Evolutionary conservation across 1,140 invertebrate genomes (phyloP).

Genomic region (Venustaconcha ellipsiformis): DNA sequence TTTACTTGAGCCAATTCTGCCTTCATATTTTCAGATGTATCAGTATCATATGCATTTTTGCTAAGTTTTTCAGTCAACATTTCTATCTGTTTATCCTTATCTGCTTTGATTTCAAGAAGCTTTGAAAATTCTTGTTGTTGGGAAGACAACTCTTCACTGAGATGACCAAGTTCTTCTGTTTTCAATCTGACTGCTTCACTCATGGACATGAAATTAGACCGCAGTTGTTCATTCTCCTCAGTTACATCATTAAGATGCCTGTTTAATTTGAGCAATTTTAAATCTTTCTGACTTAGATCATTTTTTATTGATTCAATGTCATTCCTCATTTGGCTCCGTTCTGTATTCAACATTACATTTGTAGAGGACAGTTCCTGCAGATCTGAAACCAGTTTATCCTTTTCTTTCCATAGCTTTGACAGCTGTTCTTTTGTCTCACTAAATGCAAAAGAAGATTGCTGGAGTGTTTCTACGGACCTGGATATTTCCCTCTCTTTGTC

Average conservation of each 20-base stretch:
- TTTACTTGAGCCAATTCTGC: conserved; percentile 18
- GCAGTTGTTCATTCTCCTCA: too few species aligned
- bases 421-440: background rate
- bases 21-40: conserved; percentile 1
- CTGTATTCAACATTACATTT: conserved; percentile 24
- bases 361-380: conserved; percentile 21
- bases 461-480: too few species aligned
- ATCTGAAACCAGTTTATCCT: conserved; percentile 25
- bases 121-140: background rate
- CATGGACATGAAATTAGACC: too few species aligned
- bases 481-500: too few species aligned
- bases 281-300: conserved; percentile 2
- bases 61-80: conserved; percentile 17
- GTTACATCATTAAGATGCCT: too few species aligned
- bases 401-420: conserved; percentile 15
- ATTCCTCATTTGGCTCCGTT: conserved; percentile 12
- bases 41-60: conserved; percentile 1
- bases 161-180: too few species aligned
- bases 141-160: too few species aligned
- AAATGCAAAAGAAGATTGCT: background rate
- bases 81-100: conserved; percentile 29
- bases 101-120: conserved; percentile 6
- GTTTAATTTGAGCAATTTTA: too few species aligned
- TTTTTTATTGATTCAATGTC: conserved; percentile 26
- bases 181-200: too few species aligned